Percentiles rank a stretch among this genome's conserved stretches.
These are phyloP conservation scores for Ptychoptera contaminata DNA, from an alignment of 2,888 invertebrate genomes.

Conservation along the genomic window DNA sequence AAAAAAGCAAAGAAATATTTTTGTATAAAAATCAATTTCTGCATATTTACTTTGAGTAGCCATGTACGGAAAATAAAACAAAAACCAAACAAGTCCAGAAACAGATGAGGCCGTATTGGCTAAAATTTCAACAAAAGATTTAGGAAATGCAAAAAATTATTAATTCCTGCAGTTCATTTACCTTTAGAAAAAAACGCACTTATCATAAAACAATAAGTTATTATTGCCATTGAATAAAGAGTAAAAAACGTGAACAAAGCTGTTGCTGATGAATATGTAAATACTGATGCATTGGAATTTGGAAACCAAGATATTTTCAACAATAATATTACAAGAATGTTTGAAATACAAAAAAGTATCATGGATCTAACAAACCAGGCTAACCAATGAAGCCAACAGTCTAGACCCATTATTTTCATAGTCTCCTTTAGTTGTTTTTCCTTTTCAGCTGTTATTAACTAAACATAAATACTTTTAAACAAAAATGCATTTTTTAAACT, in stretches of 20 bases:
- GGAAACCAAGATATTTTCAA: constrained; percentile 43
- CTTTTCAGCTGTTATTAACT: constrained; percentile 40
- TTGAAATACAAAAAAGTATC: constrained; percentile 44
- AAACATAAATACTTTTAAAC: background rate
- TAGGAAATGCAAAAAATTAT: background rate
- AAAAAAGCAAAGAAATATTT: constrained; percentile 47
- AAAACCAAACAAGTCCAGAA: constrained; percentile 60
- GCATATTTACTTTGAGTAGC: constrained; percentile 51
- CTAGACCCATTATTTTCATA: constrained; percentile 83
- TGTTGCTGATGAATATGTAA: constrained; percentile 48
- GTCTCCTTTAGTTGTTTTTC: constrained; percentile 58
- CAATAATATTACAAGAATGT: constrained; percentile 39
- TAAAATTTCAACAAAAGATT: background rate
- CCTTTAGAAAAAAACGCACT: constrained; percentile 61
- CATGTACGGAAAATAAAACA: constrained; percentile 55
- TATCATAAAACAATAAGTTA: constrained; percentile 64
- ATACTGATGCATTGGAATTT: constrained; percentile 38
- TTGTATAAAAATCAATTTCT: constrained; percentile 38
- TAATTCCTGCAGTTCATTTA: background rate
- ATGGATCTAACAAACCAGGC: constrained; percentile 75
- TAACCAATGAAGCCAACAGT: constrained; percentile 69
- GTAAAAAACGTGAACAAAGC: constrained; percentile 55
- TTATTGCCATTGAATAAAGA: constrained; percentile 51
- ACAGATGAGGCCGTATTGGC: constrained; percentile 67
- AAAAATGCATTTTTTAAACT: too few relatives aligned